These are phyloP conservation scores for Callocephalon fimbriatum DNA, from an alignment of 2,113 vertebrate species.

Conservation along the genomic window DNA sequence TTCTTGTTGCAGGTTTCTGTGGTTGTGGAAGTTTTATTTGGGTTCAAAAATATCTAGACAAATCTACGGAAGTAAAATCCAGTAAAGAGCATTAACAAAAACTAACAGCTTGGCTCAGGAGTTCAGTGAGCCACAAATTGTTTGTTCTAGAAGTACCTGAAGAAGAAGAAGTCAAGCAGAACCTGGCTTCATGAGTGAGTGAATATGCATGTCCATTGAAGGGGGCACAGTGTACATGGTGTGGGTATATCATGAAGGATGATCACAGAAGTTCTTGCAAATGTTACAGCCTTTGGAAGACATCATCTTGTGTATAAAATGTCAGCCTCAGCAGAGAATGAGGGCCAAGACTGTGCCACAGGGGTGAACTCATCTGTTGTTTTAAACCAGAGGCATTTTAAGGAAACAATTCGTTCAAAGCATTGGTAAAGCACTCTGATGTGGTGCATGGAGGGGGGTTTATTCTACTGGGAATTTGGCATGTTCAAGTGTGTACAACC, in stretches of 20 bases:
- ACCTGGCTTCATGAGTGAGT: rapidly evolving
- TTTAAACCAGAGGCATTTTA: conserved; percentile 39
- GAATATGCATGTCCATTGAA: rapidly evolving
- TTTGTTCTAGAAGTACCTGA: not conserved
- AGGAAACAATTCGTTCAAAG: conserved; percentile 44
- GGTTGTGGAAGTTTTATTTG: not conserved
- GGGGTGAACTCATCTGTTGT: conserved; percentile 7
- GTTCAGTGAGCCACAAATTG: not conserved
- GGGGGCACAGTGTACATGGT: too few relatives aligned
- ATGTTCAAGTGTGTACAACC: not conserved
- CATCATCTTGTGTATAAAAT: not conserved
- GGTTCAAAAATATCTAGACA: not conserved
- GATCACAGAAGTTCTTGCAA: not conserved
- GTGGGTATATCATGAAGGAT: not conserved
- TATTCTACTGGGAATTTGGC: conserved; percentile 20
- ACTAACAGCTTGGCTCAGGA: not conserved
- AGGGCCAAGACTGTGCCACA: not conserved
- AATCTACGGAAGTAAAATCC: not conserved
- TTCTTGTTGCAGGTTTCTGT: not conserved
- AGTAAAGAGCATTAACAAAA: not conserved
- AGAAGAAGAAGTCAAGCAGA: not conserved
- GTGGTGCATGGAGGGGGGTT: not conserved
- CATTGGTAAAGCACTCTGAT: not conserved
- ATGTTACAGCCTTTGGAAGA: not conserved
- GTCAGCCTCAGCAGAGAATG: not conserved